Percentiles rank a stretch among this genome's conserved stretches.
These are phyloP conservation scores for Haemorhous mexicanus DNA, from an alignment of 2,113 vertebrate genomes.

Conservation along the genomic window DNA sequence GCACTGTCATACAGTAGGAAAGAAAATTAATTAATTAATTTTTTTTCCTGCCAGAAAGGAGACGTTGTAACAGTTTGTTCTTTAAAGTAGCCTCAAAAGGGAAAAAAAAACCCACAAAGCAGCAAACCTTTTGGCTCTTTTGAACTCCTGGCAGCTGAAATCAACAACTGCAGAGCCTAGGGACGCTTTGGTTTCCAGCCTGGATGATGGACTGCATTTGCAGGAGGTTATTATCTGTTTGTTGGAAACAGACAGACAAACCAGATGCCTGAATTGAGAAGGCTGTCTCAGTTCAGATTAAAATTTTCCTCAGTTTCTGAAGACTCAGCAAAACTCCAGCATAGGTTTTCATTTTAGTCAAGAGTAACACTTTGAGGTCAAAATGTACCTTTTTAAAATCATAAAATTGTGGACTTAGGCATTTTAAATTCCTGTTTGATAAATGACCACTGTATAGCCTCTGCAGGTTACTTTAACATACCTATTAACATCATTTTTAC, in stretches of 20 bases:
- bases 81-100: background rate
- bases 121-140: background rate
- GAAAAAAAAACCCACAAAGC: background rate
- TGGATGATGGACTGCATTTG: background rate
- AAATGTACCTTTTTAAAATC: background rate
- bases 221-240: background rate
- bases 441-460: background rate
- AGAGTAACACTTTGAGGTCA: background rate
- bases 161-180: background rate
- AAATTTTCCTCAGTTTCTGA: background rate
- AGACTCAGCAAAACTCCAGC: background rate
- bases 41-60: background rate
- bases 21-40: background rate
- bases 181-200: background rate
- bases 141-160: background rate
- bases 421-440: background rate
- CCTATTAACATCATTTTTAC: background rate
- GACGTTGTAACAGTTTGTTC: background rate
- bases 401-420: background rate
- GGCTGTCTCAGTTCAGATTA: background rate
- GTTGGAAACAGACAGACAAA: background rate
- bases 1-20: background rate
- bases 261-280: background rate
- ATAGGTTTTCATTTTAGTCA: background rate
- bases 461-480: background rate